These are phyloP conservation scores for Delia radicum DNA, from an alignment of 1,140 invertebrate species.

Conservation along the genomic window DNA sequence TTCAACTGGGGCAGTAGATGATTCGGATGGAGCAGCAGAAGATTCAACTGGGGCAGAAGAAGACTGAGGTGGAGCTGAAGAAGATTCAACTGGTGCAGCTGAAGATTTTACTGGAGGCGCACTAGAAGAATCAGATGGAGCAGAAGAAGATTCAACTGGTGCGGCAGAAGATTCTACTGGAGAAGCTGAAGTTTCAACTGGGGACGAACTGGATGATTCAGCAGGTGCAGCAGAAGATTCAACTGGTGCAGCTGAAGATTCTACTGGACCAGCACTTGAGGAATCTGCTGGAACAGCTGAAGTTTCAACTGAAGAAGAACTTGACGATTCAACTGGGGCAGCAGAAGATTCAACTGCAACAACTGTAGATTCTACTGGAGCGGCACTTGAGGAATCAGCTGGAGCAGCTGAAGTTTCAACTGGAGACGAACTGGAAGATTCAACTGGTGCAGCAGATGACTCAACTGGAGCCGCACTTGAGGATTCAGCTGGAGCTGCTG, in stretches of 20 bases:
- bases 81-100: conserved; percentile 5
- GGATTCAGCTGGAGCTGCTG: neutral
- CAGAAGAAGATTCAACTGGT: neutral
- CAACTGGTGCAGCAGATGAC: neutral
- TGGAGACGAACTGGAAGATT: neutral
- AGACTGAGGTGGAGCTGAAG: conserved; percentile 11
- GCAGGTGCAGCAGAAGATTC: no score
- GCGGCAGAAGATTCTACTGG: neutral
- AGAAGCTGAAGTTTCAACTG: neutral
- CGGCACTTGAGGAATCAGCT: neutral
- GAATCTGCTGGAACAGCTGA: neutral
- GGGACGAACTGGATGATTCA: conserved; percentile 5
- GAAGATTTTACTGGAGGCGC: no score
- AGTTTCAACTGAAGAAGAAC: neutral
- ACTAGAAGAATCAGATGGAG: neutral
- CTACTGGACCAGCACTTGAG: neutral
- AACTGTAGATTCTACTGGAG: neutral
- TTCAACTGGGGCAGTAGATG: conserved; percentile 25
- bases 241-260: neutral
- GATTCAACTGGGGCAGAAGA: conserved; percentile 12
- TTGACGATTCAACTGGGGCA: neutral
- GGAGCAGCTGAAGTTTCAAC: neutral
- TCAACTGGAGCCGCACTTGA: neutral
- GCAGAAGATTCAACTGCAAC: neutral
- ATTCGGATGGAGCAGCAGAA: conserved; percentile 9